Evolutionary conservation across 2,888 invertebrate genomes (phyloP).

Genomic region (Zaprionus bogoriensis): DNA sequence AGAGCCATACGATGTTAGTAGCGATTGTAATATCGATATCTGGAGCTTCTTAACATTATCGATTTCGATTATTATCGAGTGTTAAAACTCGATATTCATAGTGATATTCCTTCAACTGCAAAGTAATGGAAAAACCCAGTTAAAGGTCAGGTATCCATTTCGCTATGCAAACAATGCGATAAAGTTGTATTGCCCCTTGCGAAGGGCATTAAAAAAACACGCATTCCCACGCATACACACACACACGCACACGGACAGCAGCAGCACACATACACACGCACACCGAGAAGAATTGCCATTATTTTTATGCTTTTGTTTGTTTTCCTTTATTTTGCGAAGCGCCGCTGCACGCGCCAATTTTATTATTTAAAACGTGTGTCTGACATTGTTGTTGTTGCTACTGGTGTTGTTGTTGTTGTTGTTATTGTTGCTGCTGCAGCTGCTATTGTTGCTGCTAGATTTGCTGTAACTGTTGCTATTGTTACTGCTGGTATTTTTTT

Average conservation of each 20-base stretch:
- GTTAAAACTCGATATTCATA: no score
- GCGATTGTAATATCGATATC: no score
- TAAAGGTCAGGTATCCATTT: conserved; percentile 5
- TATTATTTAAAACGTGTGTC: conserved; percentile 62
- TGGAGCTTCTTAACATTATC: no score
- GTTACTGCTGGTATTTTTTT: conserved; percentile 17
- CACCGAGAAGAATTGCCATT: conserved; percentile 39
- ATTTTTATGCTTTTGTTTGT: conserved; percentile 46
- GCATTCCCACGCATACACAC: neutral
- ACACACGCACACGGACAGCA: conserved; percentile 1
- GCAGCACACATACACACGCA: conserved; percentile 2
- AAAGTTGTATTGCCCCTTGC: conserved; percentile 13
- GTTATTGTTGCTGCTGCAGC: conserved; percentile 17
- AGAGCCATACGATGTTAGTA: no score
- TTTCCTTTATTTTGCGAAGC: conserved; percentile 20
- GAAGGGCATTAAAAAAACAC: conserved; percentile 13
- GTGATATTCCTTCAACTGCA: no score
- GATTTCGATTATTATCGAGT: no score
- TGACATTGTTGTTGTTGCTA: conserved; percentile 39
- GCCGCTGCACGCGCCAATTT: conserved; percentile 34
- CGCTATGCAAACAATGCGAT: conserved; percentile 17
- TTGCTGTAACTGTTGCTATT: conserved; percentile 46
- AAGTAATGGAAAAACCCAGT: no score
- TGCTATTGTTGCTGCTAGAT: conserved; percentile 39
- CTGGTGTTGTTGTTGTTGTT: conserved; percentile 17